Evolutionary conservation across 2,888 invertebrate species (phyloP).

Genomic region (Cantharis rustica): DNA sequence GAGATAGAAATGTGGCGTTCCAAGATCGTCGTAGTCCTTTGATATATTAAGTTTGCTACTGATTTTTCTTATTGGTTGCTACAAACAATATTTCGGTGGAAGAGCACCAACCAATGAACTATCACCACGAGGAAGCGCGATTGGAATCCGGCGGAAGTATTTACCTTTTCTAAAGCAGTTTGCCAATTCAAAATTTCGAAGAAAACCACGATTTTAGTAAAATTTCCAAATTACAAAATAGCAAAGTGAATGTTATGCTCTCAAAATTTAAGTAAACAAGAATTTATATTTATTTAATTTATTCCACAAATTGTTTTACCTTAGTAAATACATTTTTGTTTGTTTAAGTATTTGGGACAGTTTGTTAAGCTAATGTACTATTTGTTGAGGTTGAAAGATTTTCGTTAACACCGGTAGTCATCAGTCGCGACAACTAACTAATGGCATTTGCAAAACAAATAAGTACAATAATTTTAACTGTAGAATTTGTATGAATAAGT

Average conservation of each 20-base stretch:
- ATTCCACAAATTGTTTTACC: constrained; percentile 17
- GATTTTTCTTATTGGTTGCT: too few species aligned
- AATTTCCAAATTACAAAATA: not conserved
- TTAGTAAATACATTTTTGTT: constrained; percentile 22
- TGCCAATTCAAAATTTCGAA: too few species aligned
- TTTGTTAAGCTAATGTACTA: constrained; percentile 26
- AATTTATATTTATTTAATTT: constrained; percentile 13
- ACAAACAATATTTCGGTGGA: too few species aligned
- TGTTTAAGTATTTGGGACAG: constrained; percentile 29
- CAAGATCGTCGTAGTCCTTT: too few species aligned
- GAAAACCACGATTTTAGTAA: too few species aligned
- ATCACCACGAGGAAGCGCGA: not conserved
- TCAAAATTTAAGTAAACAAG: constrained; percentile 7
- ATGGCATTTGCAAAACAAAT: not conserved
- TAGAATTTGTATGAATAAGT: not conserved
- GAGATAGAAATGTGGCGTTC: too few species aligned
- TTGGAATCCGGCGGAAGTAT: not conserved
- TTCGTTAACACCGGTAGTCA: constrained; percentile 29
- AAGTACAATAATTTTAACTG: not conserved
- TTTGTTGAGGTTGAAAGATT: constrained; percentile 27
- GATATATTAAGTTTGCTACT: too few species aligned
- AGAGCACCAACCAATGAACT: too few species aligned
- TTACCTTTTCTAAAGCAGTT: too few species aligned
- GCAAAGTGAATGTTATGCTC: not conserved
- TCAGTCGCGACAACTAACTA: not conserved